Evolutionary conservation across 2,888 invertebrate genomes (phyloP).

Genomic region (Dicyrtoma fusca): DNA sequence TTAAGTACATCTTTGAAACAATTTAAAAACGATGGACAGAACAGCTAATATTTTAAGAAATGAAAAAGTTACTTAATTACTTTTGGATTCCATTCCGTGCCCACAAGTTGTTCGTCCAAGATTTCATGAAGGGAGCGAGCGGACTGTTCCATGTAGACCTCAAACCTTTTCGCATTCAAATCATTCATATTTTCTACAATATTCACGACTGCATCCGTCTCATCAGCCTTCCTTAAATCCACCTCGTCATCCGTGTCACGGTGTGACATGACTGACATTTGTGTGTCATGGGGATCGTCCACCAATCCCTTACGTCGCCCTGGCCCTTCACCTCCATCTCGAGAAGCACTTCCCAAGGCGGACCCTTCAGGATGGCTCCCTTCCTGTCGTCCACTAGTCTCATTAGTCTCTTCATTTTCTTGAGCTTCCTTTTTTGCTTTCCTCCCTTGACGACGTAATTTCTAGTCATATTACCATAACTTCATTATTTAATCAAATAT

Average conservation of each 20-base stretch:
- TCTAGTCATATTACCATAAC: constrained; percentile 38
- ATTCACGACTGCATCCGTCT: not conserved
- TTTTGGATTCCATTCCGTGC: constrained; percentile 48
- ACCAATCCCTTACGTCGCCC: constrained; percentile 23
- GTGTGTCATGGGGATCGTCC: constrained; percentile 53
- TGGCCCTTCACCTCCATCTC: not conserved
- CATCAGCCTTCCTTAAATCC: constrained; percentile 6
- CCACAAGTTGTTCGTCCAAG: constrained; percentile 47
- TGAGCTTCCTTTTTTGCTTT: constrained; percentile 38
- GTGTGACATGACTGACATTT: constrained; percentile 45
- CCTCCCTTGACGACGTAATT: constrained; percentile 51
- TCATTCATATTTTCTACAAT: constrained; percentile 5
- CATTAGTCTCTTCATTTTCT: not conserved
- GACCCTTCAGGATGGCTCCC: not conserved
- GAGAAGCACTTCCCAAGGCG: constrained; percentile 1
- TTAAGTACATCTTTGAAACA: too few relatives aligned
- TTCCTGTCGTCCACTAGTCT: not conserved
- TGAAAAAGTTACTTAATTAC: too few relatives aligned
- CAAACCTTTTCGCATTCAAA: constrained; percentile 21
- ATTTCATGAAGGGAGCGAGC: constrained; percentile 43
- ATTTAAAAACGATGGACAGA: too few relatives aligned
- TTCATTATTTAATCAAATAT: too few relatives aligned
- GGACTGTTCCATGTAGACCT: constrained; percentile 25
- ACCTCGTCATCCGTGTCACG: constrained; percentile 12
- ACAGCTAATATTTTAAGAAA: too few relatives aligned